Evolutionary conservation across 2,797 vertebrate species (phyloP).

Genomic region (Diplodus sargus): DNA sequence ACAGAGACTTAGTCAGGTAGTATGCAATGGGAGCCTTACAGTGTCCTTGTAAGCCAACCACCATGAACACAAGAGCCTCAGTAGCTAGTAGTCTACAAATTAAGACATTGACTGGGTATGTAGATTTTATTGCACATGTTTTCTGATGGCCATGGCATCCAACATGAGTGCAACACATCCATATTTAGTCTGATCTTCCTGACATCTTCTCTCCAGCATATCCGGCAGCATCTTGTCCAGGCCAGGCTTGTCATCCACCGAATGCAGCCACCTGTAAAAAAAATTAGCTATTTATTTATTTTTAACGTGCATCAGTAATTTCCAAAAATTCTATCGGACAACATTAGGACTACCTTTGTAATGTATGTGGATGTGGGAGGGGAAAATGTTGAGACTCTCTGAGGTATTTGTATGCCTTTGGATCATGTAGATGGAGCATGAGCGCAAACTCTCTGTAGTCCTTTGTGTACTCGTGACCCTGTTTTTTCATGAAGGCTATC

Average conservation of each 20-base stretch:
- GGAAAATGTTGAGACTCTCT: neutral
- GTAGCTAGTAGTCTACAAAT: neutral
- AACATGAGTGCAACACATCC: neutral
- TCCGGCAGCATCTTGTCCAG: neutral
- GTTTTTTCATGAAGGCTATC: no score
- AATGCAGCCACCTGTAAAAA: conserved; percentile 1
- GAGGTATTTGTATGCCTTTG: neutral
- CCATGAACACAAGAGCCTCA: no score
- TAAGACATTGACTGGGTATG: neutral
- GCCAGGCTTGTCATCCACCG: neutral
- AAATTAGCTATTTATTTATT: no score
- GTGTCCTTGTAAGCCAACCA: no score
- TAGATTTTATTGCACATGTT: neutral
- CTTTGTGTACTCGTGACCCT: neutral
- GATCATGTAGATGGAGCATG: neutral
- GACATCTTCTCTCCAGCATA: neutral
- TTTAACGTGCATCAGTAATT: neutral
- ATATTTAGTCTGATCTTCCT: conserved; percentile 5
- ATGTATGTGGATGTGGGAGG: conserved; percentile 1
- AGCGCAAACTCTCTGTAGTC: neutral
- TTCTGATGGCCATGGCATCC: neutral
- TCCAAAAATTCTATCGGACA: neutral
- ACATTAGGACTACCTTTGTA: neutral
- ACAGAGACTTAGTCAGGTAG: no score
- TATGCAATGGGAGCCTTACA: no score